Base-by-base conservation (phyloP, 2,888 invertebrate species). In the Rhamnusium bicolor region DNA sequence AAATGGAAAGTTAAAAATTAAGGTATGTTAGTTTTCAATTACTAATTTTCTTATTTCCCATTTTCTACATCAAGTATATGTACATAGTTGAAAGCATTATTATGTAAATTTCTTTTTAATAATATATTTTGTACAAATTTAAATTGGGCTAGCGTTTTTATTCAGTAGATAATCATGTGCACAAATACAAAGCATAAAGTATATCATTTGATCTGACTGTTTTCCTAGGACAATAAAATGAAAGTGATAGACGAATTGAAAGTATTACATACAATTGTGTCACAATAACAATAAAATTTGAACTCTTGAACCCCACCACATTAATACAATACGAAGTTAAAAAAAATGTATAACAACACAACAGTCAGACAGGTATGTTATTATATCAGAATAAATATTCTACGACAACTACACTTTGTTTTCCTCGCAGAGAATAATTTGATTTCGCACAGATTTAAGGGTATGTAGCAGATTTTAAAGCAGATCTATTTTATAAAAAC, bases 211-310 rank as follows among this genome's bases (percentile, higher is more conserved):
- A 46, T 61, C 10, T 19, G 21, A 40, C n/a, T 29, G 46, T 61
- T 61, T n/a, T 46, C 61, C 47, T 40, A 19, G 40, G 62, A 69
- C 62, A 62, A 61, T 61, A 61, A 62, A 69, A 69, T 53, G 69
- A 69, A 69, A 69, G 62, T 69, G 40, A 53, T 51, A 21, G 49
- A 62, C 62, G 53, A 51, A 69, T 51, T 62, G 69, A 69, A 61
- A 69, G 69, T 69, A 61, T 62, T 61, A 61, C 18, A 32, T 18
- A 32, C 12, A 12, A 1, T 18, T 61, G 47, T 61, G 46, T 61
- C 61, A 21, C 47, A 61, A 61, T 46, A 19, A 14, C 46, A 46
- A 29, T 29, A 40, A 47, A 46, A 46, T 19, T 60, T 32, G 21
- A 61, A 19, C 46, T 46, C 4, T 46, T 61, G 61, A 40, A 40